Evolutionary conservation across 2,797 vertebrate genomes (phyloP), one percentile per base, ranked within the genome.

Genomic region (Sciaenops ocellatus): DNA sequence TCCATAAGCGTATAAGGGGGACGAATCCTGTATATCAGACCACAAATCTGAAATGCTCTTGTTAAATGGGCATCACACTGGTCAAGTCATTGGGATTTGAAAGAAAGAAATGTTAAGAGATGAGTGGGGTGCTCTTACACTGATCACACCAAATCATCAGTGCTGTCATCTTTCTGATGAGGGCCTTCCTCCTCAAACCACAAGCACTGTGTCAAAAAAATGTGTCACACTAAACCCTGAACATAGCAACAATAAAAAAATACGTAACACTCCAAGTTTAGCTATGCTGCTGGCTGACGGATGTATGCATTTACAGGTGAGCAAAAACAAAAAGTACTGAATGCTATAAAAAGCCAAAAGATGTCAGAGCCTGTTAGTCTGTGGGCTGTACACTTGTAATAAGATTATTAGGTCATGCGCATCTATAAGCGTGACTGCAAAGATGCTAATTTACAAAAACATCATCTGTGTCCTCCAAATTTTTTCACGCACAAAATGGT

Each of bases 151-250:
- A 56, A 51, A 26, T 20, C 22, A 70, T 41, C 10, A 22, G 24
- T n/a, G 61, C 46, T 44, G 64, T 78, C 61, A 78, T 68, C 64
- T 71, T 75, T 78, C 66, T 12, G 6, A 42, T 57, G 51, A 42
- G 17, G n/a, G 60, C 10, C 57, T 83, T 85, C 48, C 67, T 78
- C 24, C 41, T 70, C 12, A 24, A 60, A 54, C 64, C 54, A 60
- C 55, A 76, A 60, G 26, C 42, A 7, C 1, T 38, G 16, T 28
- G 22, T 61, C 24, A 75, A 18, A 26, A 18, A 6, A 11, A n/a
- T n/a, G n/a, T 51, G 42, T 60, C 48, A 22, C 6, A 24, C 20
- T 6, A 15, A 34, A 28, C 54, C 38, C 26, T 47, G 46, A 72
- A 75, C 63, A 78, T 30, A 54, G 54, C 15, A 74, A 67, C 42